Evolutionary conservation across 2,888 invertebrate genomes (phyloP), one percentile per base, ranked within the genome.

Genomic region (Harpagoxenus sublaevis): DNA sequence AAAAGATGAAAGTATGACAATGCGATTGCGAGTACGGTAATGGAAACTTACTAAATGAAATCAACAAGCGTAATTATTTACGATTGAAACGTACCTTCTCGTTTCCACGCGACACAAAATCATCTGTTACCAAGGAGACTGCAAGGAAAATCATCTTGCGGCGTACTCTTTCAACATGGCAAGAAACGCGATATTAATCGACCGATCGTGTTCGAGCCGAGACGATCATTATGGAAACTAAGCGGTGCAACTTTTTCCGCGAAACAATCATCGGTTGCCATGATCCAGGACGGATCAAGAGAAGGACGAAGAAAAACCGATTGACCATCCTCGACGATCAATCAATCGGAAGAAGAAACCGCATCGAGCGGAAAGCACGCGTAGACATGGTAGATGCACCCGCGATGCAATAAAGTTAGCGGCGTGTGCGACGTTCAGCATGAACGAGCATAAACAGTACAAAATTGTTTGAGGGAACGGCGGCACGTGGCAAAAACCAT

Each of bases 341-440:
- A 90, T 90, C 89, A 85, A 87, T 89, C 89, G 79, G 79, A 81
- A 71, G 71, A 71, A 81, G 79, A 81, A 81, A 81, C 75, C 75
- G 73, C 75, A 86, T 86, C 89, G 65, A 60, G 60, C 70, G 51
- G 85, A 84, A 70, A 86, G 73, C 86, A 84, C 89, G 84, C 85
- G 87, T 87, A 83, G 81, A 87, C 84, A 71, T 75, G 65, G 84
- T 28, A 55, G 82, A 77, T 63, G 83, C 78, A 73, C 70, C 51
- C 77, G 85, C 60, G 63, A 82, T 66, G 89, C 88, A 90, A 90
- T 90, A 89, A 90, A 90, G 88, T 90, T 87, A 87, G 87, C 66
- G 86, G 82, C 63, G 73, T 88, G 83, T 83, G 84, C 88, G 78
- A 85, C 70, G 79, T 71, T 62, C 75, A 68, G 42, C 68, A 74